Evolutionary conservation across 2,888 invertebrate species (phyloP).

Genomic region (Morpho deidamia): DNA sequence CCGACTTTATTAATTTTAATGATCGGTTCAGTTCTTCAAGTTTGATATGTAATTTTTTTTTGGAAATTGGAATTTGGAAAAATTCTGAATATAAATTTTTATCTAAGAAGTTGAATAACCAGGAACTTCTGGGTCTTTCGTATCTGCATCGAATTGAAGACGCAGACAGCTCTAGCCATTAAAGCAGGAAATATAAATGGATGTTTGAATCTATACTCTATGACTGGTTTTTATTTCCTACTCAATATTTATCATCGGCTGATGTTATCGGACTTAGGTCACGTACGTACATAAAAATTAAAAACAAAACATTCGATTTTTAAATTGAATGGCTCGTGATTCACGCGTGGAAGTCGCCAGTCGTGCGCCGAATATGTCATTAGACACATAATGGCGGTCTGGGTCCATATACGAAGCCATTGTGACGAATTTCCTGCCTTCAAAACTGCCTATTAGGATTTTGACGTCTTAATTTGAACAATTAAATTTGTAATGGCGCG

Average conservation of each 20-base stretch:
- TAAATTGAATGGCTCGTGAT: slow-evolving; percentile 37
- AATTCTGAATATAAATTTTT: too few species aligned
- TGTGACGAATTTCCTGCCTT: slow-evolving; percentile 48
- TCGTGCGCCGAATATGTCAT: slow-evolving; percentile 58
- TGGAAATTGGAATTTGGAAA: too few species aligned
- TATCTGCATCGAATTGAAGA: too few species aligned
- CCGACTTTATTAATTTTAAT: too few species aligned
- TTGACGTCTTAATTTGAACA: slow-evolving; percentile 34
- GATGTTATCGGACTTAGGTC: slow-evolving; percentile 12
- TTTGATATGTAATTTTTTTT: too few species aligned
- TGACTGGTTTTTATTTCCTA: too few species aligned
- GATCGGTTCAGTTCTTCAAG: too few species aligned
- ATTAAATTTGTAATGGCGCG: slow-evolving; percentile 14
- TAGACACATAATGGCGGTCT: slow-evolving; percentile 32
- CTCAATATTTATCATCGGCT: not conserved
- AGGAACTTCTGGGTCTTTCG: too few species aligned
- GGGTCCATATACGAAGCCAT: slow-evolving; percentile 43
- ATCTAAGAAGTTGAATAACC: too few species aligned
- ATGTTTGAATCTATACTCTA: too few species aligned
- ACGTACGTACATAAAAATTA: slow-evolving; percentile 21
- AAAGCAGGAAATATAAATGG: too few species aligned
- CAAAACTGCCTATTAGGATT: slow-evolving; percentile 30
- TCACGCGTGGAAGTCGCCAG: slow-evolving; percentile 53
- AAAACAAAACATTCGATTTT: slow-evolving; percentile 26
- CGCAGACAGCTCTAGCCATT: too few species aligned